These are phyloP conservation scores for Pammene aurita DNA, from an alignment of 2,888 invertebrate species.

Conservation along the genomic window DNA sequence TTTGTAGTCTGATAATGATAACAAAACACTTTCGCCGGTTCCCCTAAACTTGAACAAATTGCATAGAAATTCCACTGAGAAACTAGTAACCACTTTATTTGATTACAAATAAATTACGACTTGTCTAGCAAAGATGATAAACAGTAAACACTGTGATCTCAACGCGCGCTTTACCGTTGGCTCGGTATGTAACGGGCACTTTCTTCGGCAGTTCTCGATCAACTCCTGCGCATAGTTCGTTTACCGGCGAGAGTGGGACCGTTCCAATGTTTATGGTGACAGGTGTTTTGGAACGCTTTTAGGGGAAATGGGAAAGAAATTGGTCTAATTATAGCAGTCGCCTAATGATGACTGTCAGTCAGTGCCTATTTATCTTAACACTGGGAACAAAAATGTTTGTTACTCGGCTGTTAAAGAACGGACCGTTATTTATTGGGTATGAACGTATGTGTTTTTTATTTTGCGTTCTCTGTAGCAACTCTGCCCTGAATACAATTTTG, in stretches of 20 bases:
- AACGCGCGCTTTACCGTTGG: slow-evolving; percentile 26
- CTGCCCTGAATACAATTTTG: too few relatives aligned
- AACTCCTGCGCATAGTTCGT: slow-evolving; percentile 62
- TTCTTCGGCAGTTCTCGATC: slow-evolving; percentile 59
- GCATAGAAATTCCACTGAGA: not conserved
- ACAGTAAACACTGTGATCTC: slow-evolving; percentile 3
- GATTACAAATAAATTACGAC: not conserved
- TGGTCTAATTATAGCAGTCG: not conserved
- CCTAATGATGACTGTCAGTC: too few relatives aligned
- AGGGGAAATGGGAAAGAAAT: not conserved
- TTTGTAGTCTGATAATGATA: slow-evolving; percentile 15
- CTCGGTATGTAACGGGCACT: slow-evolving; percentile 56
- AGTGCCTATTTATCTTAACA: too few relatives aligned
- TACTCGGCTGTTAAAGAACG: not conserved
- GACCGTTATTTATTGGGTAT: not conserved
- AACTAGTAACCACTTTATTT: not conserved
- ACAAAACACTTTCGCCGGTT: slow-evolving; percentile 29
- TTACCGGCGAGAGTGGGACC: slow-evolving; percentile 56
- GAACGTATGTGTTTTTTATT: not conserved
- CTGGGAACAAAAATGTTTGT: too few relatives aligned
- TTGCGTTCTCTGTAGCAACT: too few relatives aligned
- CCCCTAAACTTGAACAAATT: not conserved
- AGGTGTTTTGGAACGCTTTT: slow-evolving; percentile 14
- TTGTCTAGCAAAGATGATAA: not conserved
- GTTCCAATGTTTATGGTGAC: slow-evolving; percentile 15